Evolutionary conservation across 2,113 vertebrate species (phyloP).

Genomic region (Salvelinus fontinalis): DNA sequence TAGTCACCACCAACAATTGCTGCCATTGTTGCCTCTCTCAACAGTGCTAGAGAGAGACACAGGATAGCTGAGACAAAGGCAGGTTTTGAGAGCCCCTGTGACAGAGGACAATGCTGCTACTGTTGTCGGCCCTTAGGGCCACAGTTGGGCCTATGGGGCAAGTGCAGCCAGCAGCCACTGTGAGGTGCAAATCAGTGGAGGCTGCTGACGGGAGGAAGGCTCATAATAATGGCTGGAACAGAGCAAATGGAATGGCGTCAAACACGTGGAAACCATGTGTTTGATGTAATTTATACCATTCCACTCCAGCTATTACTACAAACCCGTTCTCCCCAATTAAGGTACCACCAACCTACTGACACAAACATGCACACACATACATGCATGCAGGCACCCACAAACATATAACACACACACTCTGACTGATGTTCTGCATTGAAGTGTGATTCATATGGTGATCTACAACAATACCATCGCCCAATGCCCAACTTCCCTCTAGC

Average conservation of each 20-base stretch:
- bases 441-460: too few relatives aligned
- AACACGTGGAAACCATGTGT: too few relatives aligned
- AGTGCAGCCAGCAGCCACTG: neutral
- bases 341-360: neutral
- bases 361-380: neutral
- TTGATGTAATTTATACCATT: too few relatives aligned
- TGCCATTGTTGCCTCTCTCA: conserved; percentile 22
- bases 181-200: neutral
- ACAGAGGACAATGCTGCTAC: conserved; percentile 19
- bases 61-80: conserved; percentile 12
- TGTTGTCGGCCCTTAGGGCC: conserved; percentile 20
- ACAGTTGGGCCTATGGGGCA: neutral
- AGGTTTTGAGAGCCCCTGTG: conserved; percentile 16
- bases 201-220: neutral
- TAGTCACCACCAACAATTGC: conserved; percentile 21
- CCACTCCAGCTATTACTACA: too few relatives aligned
- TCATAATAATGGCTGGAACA: too few relatives aligned
- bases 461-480: too few relatives aligned
- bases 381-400: neutral
- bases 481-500: too few relatives aligned
- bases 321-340: too few relatives aligned
- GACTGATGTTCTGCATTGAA: neutral
- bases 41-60: neutral
- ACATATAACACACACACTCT: neutral
- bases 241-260: too few relatives aligned